These are phyloP conservation scores for Xenus cinereus DNA, from an alignment of 2,113 vertebrate genomes.

Conservation along the genomic window DNA sequence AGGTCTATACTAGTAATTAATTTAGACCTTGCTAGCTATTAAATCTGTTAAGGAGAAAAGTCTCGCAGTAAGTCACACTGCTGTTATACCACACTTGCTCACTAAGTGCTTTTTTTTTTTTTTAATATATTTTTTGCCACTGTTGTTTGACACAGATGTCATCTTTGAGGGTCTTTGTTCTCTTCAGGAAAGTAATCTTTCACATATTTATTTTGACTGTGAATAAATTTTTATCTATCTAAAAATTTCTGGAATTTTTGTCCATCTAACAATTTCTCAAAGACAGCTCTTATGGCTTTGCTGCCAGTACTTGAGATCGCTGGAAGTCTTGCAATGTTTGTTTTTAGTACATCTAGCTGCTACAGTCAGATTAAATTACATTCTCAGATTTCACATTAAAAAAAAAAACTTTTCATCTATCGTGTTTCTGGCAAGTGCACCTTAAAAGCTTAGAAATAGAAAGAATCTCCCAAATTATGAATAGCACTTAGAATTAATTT, in stretches of 20 bases:
- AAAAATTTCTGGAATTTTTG: neutral
- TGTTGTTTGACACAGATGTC: neutral
- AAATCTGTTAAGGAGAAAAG: neutral
- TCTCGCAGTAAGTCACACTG: neutral
- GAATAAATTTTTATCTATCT: neutral
- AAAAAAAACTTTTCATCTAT: constrained; percentile 42
- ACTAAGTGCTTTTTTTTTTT: neutral
- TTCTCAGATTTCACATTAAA: constrained; percentile 28
- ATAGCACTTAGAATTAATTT: neutral
- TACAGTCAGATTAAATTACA: constrained; percentile 33
- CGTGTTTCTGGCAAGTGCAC: neutral
- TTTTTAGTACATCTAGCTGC: constrained; percentile 15
- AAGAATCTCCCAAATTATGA: neutral
- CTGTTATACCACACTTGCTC: neutral
- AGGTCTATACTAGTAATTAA: neutral
- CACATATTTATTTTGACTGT: neutral
- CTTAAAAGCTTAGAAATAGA: constrained; percentile 22
- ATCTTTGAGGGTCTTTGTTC: neutral
- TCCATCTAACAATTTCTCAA: neutral
- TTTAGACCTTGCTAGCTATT: neutral
- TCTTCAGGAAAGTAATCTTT: neutral
- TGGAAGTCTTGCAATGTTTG: constrained; percentile 41
- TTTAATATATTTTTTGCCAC: neutral
- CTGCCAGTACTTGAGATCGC: constrained; percentile 18
- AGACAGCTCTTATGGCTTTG: neutral